Conservation (phyloP, 2,113 vertebrate genomes). For the Esox niger region DNA sequence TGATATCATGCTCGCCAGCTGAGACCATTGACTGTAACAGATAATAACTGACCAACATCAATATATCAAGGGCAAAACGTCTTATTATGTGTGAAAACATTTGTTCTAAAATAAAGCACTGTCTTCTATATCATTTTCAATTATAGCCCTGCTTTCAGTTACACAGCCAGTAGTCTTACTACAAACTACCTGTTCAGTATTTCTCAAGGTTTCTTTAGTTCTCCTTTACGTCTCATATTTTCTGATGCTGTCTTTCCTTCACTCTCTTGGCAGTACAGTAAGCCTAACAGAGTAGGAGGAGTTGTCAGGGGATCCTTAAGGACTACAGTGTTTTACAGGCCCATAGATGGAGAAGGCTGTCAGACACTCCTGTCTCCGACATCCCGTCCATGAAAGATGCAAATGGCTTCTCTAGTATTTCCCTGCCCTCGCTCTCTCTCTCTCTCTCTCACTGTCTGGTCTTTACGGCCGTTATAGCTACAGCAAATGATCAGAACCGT, state of each 20-base stretch:
- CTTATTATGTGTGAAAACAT: no score
- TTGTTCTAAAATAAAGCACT: no score
- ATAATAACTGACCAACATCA: no score
- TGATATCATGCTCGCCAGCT: no score
- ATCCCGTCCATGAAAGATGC: not conserved
- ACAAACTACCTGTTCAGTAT: no score
- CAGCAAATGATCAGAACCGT: slow-evolving; percentile 3
- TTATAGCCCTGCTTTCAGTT: no score
- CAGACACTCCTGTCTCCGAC: not conserved
- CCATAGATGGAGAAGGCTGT: slow-evolving; percentile 1
- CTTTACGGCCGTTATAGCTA: not conserved
- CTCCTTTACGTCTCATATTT: not conserved
- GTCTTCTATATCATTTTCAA: no score
- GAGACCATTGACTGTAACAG: not conserved
- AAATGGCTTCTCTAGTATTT: not conserved
- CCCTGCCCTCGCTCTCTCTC: not conserved
- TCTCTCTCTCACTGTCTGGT: not conserved
- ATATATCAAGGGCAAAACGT: no score
- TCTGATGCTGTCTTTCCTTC: not conserved
- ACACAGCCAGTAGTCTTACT: no score
- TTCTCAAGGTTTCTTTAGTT: no score
- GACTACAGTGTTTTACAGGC: not conserved
- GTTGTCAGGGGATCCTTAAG: not conserved
- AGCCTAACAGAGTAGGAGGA: not conserved
- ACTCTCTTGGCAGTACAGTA: not conserved